Evolutionary conservation across 2,797 vertebrate species (phyloP), one percentile per base, ranked within the genome.

Genomic region (Aphelocoma californica): DNA sequence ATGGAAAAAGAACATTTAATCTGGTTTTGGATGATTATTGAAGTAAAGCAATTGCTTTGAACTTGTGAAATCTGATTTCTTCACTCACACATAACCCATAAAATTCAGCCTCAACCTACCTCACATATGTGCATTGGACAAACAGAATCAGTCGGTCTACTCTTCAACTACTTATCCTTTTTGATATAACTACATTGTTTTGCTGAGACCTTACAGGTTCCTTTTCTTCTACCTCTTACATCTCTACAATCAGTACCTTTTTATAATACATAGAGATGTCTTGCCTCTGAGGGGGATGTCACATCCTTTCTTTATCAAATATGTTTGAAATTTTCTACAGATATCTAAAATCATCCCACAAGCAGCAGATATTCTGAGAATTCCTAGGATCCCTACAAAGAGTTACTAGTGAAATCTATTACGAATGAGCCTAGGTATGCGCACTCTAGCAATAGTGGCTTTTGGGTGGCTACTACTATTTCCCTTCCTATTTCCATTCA

Each of bases 21-120:
- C 67, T 90, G 78, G 86, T 87, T 93, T 94, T 82, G 29, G 45
- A 85, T 20, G 23, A 75, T 56, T 87, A 62, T 80, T 80, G 61
- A 91, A 96, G 86, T 83, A 85, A 91, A 92, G 69, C 24, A 92
- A 44, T 34, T 79, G 34, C 83, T 94, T 61, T 94, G 67, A 91
- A 82, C 50, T 23, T 80, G 44, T 70, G 54, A 96, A 77, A 77
- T 47, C 38, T 0, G 1, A 45, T 83, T 90, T 96, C 86, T 81
- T 53, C 60, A 34, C 47, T 70, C 85, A 61, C 9, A 44, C 15
- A n/a, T 45, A 94, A 91, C 23, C 14, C 21, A 61, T 38, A 86
- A 90, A 90, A 95, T 77, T 83, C 65, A 94, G 29, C 31, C 36
- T 90, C 23, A 69, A 19, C 20, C 18, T 65, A 53, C 90, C 26